These are phyloP conservation scores for Prochilodus magdalenae DNA, from an alignment of 2,113 vertebrate species.

Conservation along the genomic window DNA sequence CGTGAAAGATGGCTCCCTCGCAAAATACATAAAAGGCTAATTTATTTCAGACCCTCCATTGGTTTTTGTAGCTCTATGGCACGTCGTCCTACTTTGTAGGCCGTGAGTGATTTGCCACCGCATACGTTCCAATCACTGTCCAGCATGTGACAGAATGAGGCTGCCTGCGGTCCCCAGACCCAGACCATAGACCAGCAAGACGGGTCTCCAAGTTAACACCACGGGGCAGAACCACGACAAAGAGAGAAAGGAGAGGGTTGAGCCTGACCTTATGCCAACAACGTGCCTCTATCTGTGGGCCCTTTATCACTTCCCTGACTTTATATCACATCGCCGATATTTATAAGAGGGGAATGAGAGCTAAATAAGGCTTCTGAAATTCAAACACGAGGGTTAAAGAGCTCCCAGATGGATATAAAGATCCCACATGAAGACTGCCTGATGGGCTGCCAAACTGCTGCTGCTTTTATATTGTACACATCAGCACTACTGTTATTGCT, in stretches of 20 bases:
- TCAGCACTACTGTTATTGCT: too few relatives aligned
- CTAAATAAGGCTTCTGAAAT: too few relatives aligned
- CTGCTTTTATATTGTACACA: too few relatives aligned
- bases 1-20: neutral
- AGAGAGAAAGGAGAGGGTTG: neutral
- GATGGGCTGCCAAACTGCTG: too few relatives aligned
- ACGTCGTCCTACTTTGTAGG: constrained; percentile 64
- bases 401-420: too few relatives aligned
- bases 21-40: constrained; percentile 28
- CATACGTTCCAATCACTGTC: constrained; percentile 61
- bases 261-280: neutral
- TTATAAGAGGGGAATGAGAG: too few relatives aligned
- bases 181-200: neutral
- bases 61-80: constrained; percentile 28
- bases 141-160: constrained; percentile 70
- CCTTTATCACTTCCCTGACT: neutral
- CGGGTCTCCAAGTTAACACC: neutral
- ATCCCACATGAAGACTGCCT: too few relatives aligned
- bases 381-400: too few relatives aligned
- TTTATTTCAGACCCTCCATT: neutral
- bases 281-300: neutral
- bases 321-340: too few relatives aligned
- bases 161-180: constrained; percentile 49
- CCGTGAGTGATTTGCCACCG: constrained; percentile 55
- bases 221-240: neutral